Conservation (phyloP, 2,113 vertebrate genomes). For the Bagarius yarrelli region DNA sequence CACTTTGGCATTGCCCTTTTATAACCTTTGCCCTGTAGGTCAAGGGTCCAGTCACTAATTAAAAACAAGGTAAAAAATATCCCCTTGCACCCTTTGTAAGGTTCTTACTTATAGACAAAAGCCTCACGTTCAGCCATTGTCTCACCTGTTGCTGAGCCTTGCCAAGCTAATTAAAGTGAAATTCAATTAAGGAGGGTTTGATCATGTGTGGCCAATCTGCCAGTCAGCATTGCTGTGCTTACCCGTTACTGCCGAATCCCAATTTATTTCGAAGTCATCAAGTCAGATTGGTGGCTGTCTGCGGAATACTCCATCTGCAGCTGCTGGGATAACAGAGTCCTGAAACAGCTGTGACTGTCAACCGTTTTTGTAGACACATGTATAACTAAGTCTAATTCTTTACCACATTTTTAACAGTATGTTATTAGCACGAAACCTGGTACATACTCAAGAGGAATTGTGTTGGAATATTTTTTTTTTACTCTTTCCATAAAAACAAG, state of each 20-base stretch:
- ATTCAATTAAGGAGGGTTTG: slow-evolving; percentile 20
- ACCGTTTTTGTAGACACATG: not conserved
- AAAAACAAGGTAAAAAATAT: not conserved
- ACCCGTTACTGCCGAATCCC: slow-evolving; percentile 3
- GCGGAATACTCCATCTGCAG: not conserved
- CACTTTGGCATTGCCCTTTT: no score
- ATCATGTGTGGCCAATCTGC: slow-evolving; percentile 24
- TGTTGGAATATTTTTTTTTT: slow-evolving; percentile 3
- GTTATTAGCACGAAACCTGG: not conserved
- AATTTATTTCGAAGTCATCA: slow-evolving; percentile 14
- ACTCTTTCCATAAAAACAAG: not conserved
- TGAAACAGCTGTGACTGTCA: slow-evolving; percentile 4
- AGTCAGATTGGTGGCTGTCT: slow-evolving; percentile 9
- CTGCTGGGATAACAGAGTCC: not conserved
- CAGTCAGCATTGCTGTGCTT: slow-evolving; percentile 21
- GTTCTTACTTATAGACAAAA: not conserved
- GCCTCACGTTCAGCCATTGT: not conserved
- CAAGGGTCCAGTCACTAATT: no score
- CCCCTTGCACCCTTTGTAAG: not conserved
- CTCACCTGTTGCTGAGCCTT: slow-evolving; percentile 5
- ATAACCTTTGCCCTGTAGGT: no score
- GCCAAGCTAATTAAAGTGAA: slow-evolving; percentile 22
- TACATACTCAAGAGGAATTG: not conserved
- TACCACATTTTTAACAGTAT: not conserved
- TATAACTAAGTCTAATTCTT: not conserved